Evolutionary conservation across 2,113 vertebrate genomes (phyloP).

Genomic region (Sinocyclocheilus rhinocerous): DNA sequence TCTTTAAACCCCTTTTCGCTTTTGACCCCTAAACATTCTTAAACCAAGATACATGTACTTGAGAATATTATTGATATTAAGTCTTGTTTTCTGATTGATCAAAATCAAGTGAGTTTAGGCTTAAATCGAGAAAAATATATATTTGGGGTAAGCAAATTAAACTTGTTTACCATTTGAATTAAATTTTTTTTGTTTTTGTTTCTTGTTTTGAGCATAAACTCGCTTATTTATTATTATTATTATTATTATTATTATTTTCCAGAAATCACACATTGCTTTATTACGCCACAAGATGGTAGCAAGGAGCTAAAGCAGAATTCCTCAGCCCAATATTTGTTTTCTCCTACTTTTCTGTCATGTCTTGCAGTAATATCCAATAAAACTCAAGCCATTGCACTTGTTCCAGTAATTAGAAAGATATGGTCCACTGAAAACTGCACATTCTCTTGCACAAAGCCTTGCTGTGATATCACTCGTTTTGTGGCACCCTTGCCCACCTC

Average conservation of each 20-base stretch:
- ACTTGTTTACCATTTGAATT: background rate
- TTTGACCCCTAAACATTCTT: too few relatives aligned
- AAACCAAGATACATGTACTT: too few relatives aligned
- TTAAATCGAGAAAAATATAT: background rate
- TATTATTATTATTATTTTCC: too few relatives aligned
- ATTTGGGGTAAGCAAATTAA: background rate
- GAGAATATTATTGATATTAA: too few relatives aligned
- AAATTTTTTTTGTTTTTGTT: background rate
- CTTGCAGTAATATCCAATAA: background rate
- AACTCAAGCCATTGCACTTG: background rate
- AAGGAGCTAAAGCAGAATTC: slow-evolving; percentile 23
- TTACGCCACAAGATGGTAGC: slow-evolving; percentile 54
- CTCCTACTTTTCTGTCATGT: background rate
- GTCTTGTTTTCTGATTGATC: too few relatives aligned
- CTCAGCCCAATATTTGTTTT: background rate
- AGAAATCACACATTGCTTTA: background rate
- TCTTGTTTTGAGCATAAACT: background rate
- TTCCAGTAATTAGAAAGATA: background rate
- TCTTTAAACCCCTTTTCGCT: too few relatives aligned
- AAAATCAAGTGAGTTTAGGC: too few relatives aligned
- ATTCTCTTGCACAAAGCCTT: background rate
- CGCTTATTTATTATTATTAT: too few relatives aligned
- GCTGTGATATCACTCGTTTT: slow-evolving; percentile 4
- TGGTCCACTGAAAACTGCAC: background rate
- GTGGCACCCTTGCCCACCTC: background rate